Percentiles rank a stretch among this genome's conserved stretches.
phyloP scores from a whole-genome alignment of 2,888 invertebrate genomes.

The Smittia sp. region DNA sequence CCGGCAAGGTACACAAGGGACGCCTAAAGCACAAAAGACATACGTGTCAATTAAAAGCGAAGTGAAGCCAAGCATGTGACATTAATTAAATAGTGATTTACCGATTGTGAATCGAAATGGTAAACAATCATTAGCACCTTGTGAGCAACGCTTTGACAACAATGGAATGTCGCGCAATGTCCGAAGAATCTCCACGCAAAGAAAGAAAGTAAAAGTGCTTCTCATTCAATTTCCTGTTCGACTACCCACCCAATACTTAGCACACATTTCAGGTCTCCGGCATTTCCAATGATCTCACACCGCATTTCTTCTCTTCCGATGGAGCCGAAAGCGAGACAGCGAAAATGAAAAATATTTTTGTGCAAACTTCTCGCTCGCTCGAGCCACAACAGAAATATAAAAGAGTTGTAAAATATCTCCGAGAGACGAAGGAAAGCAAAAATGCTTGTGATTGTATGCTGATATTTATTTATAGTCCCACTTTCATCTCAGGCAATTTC shows the following conservation, averaged over 20 bases:
- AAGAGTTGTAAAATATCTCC: neutral
- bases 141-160: neutral
- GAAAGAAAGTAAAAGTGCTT: conserved; percentile 19
- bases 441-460: neutral
- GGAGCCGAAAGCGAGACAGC: neutral
- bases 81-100: conserved; percentile 5
- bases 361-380: neutral
- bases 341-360: neutral
- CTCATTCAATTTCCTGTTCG: neutral
- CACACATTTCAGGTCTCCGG: neutral
- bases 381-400: conserved; percentile 7
- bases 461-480: conserved; percentile 21
- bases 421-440: neutral
- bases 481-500: conserved; percentile 20
- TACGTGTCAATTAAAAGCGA: conserved; percentile 22
- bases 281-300: conserved; percentile 2
- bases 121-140: conserved; percentile 9
- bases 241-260: neutral
- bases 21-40: neutral
- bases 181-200: neutral
- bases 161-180: neutral
- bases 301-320: neutral
- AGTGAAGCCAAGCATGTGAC: neutral
- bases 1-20: neutral
- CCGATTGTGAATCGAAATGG: neutral